phyloP scores from a whole-genome alignment of 92 coral and sea anemone species.

The Zoanthus gigantus region DNA sequence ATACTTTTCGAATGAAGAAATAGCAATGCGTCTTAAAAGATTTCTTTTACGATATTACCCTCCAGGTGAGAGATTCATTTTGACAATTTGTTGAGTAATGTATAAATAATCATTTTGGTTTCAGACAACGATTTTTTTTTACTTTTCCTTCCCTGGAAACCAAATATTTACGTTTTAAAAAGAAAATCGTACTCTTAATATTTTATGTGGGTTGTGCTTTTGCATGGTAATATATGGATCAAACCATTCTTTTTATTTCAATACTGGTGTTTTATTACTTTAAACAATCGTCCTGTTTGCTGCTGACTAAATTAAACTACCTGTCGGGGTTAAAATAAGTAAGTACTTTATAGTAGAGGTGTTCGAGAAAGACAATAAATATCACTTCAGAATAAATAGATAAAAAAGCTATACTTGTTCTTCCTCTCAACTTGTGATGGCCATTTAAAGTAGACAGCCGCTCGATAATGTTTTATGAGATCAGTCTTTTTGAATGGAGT shows the following conservation, averaged over 20 bases:
- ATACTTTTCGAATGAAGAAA: slow-evolving; percentile 21
- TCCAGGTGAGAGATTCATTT: slow-evolving; percentile 78
- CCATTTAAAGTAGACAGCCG: too few relatives aligned
- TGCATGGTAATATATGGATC: background rate
- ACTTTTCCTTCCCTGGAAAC: slow-evolving; percentile 34
- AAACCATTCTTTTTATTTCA: background rate
- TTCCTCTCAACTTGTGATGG: too few relatives aligned
- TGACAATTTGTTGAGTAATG: background rate
- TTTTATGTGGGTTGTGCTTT: background rate
- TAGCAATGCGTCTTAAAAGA: slow-evolving; percentile 85
- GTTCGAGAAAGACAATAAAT: too few relatives aligned
- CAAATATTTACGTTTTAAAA: background rate
- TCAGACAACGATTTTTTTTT: background rate
- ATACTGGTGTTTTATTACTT: too few relatives aligned
- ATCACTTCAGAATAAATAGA: too few relatives aligned
- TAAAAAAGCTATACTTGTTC: too few relatives aligned
- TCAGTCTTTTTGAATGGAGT: too few relatives aligned
- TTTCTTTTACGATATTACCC: slow-evolving; percentile 97
- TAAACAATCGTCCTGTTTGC: too few relatives aligned
- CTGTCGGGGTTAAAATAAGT: too few relatives aligned
- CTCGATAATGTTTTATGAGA: too few relatives aligned
- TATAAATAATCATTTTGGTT: background rate
- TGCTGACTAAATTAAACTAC: too few relatives aligned
- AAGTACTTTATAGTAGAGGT: too few relatives aligned
- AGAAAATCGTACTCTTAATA: background rate